Percentiles rank a stretch among this genome's conserved stretches.
Evolutionary conservation across 2,888 invertebrate genomes (phyloP).

Genomic region (Odiellus spinosus): DNA sequence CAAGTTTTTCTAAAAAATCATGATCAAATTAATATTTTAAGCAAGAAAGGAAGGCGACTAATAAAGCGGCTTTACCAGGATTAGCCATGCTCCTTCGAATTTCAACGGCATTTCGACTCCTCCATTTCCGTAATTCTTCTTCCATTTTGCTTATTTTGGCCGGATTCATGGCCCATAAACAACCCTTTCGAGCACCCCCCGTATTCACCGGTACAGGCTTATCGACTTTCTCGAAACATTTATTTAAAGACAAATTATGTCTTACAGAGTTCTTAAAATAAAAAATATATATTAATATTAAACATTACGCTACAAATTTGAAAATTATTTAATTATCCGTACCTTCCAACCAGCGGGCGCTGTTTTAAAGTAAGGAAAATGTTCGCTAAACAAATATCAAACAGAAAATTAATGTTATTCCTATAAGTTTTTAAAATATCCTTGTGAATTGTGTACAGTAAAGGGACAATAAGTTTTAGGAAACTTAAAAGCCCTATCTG

Average conservation of each 20-base stretch:
- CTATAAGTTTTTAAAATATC: no score
- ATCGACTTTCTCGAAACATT: constrained; percentile 96
- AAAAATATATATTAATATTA: constrained; percentile 1
- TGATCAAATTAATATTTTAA: background rate
- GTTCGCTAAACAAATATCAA: constrained; percentile 48
- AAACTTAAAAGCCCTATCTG: no score
- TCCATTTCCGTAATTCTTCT: constrained; percentile 95
- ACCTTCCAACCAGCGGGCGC: constrained; percentile 94
- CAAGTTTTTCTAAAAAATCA: background rate
- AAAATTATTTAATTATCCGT: constrained; percentile 10
- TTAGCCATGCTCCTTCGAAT: constrained; percentile 86
- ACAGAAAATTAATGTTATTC: no score
- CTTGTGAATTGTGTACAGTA: no score
- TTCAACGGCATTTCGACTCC: constrained; percentile 80
- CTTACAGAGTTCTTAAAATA: constrained; percentile 64
- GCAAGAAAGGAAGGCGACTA: background rate
- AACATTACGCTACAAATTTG: no score
- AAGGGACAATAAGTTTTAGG: no score
- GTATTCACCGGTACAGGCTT: constrained; percentile 51
- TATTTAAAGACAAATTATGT: constrained; percentile 91
- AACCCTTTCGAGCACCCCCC: constrained; percentile 55
- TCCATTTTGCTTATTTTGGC: constrained; percentile 91
- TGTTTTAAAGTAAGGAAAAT: constrained; percentile 96
- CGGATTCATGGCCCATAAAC: constrained; percentile 94
- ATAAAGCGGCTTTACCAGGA: constrained; percentile 56